Conservation (phyloP, 2,888 invertebrate genomes). For the Trissonchulus latispiculum region DNA sequence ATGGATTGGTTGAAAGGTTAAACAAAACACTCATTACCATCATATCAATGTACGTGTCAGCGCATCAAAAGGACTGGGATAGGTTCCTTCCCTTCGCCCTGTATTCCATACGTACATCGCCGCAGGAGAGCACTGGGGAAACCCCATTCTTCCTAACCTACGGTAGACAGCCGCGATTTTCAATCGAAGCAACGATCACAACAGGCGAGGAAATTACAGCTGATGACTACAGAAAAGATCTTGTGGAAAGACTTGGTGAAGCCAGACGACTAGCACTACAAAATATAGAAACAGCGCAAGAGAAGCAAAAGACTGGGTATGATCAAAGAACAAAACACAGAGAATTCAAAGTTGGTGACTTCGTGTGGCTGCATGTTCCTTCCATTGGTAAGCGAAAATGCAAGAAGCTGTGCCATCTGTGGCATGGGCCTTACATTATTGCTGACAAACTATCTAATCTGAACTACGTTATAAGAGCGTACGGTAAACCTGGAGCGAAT, state of each 20-base stretch:
- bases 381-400: no score
- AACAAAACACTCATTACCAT: constrained; percentile 30
- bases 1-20: no score
- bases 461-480: no score
- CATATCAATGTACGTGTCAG: constrained; percentile 27
- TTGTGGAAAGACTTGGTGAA: not conserved
- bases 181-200: not conserved
- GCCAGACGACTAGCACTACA: no score
- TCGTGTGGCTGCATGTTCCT: no score
- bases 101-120: constrained; percentile 30
- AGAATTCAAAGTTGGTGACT: no score
- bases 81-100: constrained; percentile 27
- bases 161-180: constrained; percentile 24
- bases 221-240: not conserved
- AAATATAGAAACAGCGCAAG: no score
- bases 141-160: constrained; percentile 27
- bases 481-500: no score
- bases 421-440: constrained; percentile 11
- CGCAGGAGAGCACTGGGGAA: constrained; percentile 26
- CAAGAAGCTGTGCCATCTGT: constrained; percentile 3
- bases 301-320: no score
- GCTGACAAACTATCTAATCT: no score
- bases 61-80: constrained; percentile 33
- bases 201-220: not conserved
- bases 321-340: no score